A percentile compares a stretch with the other conserved stretches of the same genome.
Evolutionary conservation across 92 coral and sea anemone species (phyloP).

Genomic region (Blastomussa wellsi): DNA sequence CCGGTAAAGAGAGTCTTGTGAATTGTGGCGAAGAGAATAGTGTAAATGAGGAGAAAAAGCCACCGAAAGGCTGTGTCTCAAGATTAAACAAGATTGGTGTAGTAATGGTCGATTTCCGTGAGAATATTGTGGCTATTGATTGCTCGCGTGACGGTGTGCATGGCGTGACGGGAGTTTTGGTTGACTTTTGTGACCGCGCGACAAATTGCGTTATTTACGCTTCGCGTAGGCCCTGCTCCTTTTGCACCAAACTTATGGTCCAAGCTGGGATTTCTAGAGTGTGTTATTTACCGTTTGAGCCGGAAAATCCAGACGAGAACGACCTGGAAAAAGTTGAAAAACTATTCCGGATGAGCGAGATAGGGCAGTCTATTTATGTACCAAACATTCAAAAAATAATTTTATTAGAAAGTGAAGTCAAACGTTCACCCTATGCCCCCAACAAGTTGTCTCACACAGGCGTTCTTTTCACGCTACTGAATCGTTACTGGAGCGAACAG

Average conservation of each 20-base stretch:
- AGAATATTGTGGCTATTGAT: constrained; percentile 66
- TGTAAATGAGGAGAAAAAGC: not conserved
- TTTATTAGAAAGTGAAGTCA: constrained; percentile 29
- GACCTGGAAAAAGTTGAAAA: constrained; percentile 59
- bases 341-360: constrained; percentile 56
- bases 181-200: constrained; percentile 53
- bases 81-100: constrained; percentile 73
- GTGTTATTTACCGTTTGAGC: constrained; percentile 80
- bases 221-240: constrained; percentile 85
- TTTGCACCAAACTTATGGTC: constrained; percentile 79
- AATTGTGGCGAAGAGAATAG: not conserved
- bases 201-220: constrained; percentile 66
- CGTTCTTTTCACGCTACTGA: constrained; percentile 16
- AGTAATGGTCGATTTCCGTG: constrained; percentile 68
- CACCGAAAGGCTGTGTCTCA: not conserved
- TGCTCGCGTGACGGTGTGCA: constrained; percentile 78
- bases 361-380: constrained; percentile 74
- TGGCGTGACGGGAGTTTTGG: constrained; percentile 66
- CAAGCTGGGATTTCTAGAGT: constrained; percentile 71
- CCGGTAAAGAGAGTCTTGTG: not conserved
- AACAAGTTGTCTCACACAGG: constrained; percentile 34
- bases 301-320: constrained; percentile 56
- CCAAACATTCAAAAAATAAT: constrained; percentile 55
- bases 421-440: constrained; percentile 53
- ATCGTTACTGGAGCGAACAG: constrained; percentile 52